These are phyloP conservation scores for Lamprotornis superbus DNA, from an alignment of 2,113 vertebrate genomes.

Conservation along the genomic window DNA sequence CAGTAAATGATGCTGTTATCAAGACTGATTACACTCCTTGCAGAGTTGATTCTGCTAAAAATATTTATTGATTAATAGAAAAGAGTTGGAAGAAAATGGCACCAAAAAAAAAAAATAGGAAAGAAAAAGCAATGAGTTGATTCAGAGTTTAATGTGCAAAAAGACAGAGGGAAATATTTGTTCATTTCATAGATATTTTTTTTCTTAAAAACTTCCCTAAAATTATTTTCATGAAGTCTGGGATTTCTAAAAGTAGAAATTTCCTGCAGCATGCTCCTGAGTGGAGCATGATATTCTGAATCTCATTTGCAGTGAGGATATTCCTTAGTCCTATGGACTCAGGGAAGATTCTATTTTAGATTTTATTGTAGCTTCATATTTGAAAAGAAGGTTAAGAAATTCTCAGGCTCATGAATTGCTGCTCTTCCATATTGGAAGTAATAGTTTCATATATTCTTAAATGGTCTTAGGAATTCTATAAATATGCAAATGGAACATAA, in stretches of 20 bases:
- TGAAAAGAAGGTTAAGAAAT: background rate
- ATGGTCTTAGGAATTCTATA: background rate
- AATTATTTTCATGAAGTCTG: background rate
- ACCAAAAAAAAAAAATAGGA: background rate
- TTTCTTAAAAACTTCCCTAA: background rate
- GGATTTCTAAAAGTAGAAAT: background rate
- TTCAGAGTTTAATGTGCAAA: background rate
- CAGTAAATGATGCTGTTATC: background rate
- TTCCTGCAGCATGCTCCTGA: background rate
- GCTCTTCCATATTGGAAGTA: background rate
- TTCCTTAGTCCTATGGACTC: background rate
- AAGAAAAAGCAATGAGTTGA: background rate
- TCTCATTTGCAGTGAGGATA: background rate
- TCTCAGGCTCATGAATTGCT: background rate
- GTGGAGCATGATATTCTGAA: background rate
- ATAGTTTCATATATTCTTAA: background rate
- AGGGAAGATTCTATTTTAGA: conserved; percentile 27
- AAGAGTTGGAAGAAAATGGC: background rate
- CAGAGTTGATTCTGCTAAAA: background rate
- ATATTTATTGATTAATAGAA: background rate
- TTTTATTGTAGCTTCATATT: background rate
- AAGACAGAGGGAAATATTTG: background rate
- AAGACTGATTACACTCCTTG: background rate
- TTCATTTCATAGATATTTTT: background rate
- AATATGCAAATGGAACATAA: background rate